These are phyloP conservation scores for Clitarchus hookeri DNA, from an alignment of 2,888 invertebrate genomes.

Conservation along the genomic window DNA sequence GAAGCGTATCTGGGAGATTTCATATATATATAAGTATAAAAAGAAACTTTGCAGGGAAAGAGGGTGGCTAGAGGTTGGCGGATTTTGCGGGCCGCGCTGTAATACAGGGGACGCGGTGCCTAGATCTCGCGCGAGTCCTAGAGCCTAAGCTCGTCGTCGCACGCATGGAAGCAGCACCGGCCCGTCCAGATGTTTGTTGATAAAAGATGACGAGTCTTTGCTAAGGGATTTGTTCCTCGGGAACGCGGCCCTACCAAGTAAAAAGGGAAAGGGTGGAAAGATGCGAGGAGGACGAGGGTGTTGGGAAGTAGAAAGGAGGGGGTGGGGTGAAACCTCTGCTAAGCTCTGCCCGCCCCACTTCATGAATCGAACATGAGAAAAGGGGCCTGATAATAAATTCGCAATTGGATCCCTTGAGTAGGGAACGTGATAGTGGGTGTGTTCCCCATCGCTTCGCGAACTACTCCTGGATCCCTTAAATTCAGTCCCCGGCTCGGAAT, in stretches of 20 bases:
- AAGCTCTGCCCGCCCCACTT: constrained; percentile 16
- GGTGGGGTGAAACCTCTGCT: constrained; percentile 10
- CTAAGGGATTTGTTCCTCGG: background rate
- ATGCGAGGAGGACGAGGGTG: background rate
- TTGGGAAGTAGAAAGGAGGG: background rate
- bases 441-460: background rate
- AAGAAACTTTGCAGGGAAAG: background rate
- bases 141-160: background rate
- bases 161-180: background rate
- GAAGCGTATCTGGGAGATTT: background rate
- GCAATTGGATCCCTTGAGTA: constrained; percentile 5
- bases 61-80: background rate
- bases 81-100: background rate
- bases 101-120: background rate
- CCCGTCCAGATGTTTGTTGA: constrained; percentile 20
- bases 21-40: background rate
- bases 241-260: background rate
- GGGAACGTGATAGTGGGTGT: constrained; percentile 4
- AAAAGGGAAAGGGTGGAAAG: background rate
- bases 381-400: constrained; percentile 23
- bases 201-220: constrained; percentile 20
- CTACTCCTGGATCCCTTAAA: background rate
- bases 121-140: background rate
- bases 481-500: background rate
- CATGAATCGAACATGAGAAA: constrained; percentile 21